Evolutionary conservation across 2,113 vertebrate species (phyloP), one percentile per base, ranked within the genome.

Genomic region (Hydrolagus affinis): DNA sequence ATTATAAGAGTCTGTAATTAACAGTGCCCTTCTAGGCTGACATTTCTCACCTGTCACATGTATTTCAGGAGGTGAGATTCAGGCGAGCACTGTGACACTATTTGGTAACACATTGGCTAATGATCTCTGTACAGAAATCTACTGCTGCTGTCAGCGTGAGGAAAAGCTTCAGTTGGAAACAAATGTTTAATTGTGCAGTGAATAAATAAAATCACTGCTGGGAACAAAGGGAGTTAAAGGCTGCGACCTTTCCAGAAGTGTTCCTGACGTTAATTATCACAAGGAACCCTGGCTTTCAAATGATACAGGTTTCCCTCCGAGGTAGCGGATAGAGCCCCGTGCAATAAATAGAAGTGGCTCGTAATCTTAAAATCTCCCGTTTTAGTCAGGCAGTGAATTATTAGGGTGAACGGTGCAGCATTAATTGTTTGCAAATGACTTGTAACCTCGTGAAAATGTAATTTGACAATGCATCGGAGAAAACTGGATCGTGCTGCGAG

Each of bases 401-500:
- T 56, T 57, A 75, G 17, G 60, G 25, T 80, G 59, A 23, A 64
- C 59, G 1, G 60, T 8, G 12, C 30, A 12, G 28, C 17, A 8
- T 64, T 14, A 44, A 14, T 64, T 12, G 23, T 60, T 59, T 62
- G 14, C 59, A 4, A 66, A 57, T 80, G 77, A 80, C 64, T 80
- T 17, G 62, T 44, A 44, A 44, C 44, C 44, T 44, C 44, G 44
- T 80, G 23, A 64, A 80, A 80, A 64, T 14, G 14, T 80, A 80
- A 80, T 80, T 6, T 64, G n/a, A 62, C 12, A 60, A 64, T 64
- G 59, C 59, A 80, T 10, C 12, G 1, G 8, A 11, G 23, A 23
- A 80, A 80, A 7, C 59, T 80, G 21, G 14, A 64, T 80, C 59
- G 28, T 11, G 77, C 77, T 80, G 77, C 64, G 59, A 12, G n/a